These are phyloP conservation scores for Ceratosolen solmsi DNA, from an alignment of 1,140 invertebrate species.

Conservation along the genomic window DNA sequence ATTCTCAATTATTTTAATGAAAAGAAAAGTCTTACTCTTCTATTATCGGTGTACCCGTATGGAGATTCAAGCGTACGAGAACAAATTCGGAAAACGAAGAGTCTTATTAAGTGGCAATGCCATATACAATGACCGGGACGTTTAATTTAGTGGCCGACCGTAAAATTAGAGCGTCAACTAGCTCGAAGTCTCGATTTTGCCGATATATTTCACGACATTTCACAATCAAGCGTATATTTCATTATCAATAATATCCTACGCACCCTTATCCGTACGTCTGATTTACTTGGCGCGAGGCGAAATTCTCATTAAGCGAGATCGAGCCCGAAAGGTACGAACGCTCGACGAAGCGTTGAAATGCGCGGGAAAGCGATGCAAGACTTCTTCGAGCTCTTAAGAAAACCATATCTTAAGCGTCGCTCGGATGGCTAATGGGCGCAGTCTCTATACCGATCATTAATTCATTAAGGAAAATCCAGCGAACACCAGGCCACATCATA, in stretches of 20 bases:
- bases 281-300: constrained; percentile 54
- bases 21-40: too few species aligned
- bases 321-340: constrained; percentile 57
- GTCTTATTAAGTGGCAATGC: too few species aligned
- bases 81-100: too few species aligned
- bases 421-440: constrained; percentile 54
- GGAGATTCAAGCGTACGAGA: too few species aligned
- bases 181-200: neutral
- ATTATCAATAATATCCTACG: neutral
- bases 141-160: too few species aligned
- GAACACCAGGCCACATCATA: neutral
- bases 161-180: too few species aligned
- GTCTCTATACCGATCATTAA: constrained; percentile 54
- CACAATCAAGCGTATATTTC: neutral
- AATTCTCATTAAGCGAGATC: too few species aligned
- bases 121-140: too few species aligned
- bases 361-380: constrained; percentile 52
- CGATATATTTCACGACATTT: neutral
- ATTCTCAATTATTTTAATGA: too few species aligned
- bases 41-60: too few species aligned
- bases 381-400: constrained; percentile 48
- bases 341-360: constrained; percentile 58
- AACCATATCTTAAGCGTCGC: constrained; percentile 56
- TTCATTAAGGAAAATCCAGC: constrained; percentile 49
- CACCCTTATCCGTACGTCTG: constrained; percentile 46